Conservation (phyloP, 2,888 invertebrate genomes). For the Laothoe populi region DNA sequence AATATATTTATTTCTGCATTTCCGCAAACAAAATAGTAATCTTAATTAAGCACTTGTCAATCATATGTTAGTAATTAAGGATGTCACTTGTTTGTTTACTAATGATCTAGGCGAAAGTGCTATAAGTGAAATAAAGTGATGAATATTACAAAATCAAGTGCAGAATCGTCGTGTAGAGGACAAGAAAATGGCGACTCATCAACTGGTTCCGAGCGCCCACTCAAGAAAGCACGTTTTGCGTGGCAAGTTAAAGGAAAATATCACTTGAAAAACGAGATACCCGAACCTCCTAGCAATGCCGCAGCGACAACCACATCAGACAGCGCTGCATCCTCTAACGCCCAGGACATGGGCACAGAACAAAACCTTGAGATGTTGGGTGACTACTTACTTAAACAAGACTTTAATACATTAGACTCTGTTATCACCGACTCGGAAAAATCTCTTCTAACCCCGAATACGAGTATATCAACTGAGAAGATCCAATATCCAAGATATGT, state of each 20-base stretch:
- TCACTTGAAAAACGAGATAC: conserved; percentile 80
- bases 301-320: conserved; percentile 38
- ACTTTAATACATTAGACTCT: conserved; percentile 64
- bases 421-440: conserved; percentile 57
- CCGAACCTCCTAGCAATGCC: conserved; percentile 38
- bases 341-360: conserved; percentile 57
- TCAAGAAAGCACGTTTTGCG: conserved; percentile 87
- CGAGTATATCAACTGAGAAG: conserved; percentile 53
- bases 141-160: conserved; percentile 67
- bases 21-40: conserved; percentile 14
- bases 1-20: neutral
- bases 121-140: conserved; percentile 53
- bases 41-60: conserved; percentile 72
- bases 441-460: conserved; percentile 53
- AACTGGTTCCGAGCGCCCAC: conserved; percentile 83
- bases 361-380: conserved; percentile 70
- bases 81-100: conserved; percentile 82
- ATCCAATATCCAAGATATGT: conserved; percentile 65
- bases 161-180: conserved; percentile 79
- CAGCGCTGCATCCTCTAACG: conserved; percentile 43
- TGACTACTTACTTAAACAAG: conserved; percentile 70
- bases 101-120: conserved; percentile 43
- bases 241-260: conserved; percentile 89
- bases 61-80: conserved; percentile 81
- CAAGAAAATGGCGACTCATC: conserved; percentile 81